These are phyloP conservation scores for Cryptocephalus moraei DNA, from an alignment of 2,888 invertebrate genomes.

Conservation along the genomic window DNA sequence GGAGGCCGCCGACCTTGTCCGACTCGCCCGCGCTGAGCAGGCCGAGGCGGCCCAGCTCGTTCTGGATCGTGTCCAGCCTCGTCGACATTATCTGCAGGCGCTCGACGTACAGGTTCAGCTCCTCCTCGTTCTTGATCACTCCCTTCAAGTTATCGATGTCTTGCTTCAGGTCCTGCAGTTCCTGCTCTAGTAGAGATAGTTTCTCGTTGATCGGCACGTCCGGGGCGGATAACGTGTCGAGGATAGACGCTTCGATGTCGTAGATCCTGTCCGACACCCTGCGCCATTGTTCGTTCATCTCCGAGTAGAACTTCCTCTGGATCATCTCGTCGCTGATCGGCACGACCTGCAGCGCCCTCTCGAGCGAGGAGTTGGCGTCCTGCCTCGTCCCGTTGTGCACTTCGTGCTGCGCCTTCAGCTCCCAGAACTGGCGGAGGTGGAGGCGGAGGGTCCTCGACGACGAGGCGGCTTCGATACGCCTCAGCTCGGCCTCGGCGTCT, in stretches of 20 bases:
- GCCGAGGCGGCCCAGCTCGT: constrained; percentile 67
- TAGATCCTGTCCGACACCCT: constrained; percentile 53
- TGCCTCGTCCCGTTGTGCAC: constrained; percentile 67
- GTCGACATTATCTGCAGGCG: constrained; percentile 66
- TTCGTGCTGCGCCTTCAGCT: constrained; percentile 79
- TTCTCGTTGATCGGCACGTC: constrained; percentile 68
- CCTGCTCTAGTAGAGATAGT: constrained; percentile 62
- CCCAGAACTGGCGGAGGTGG: constrained; percentile 79
- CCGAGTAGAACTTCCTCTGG: constrained; percentile 67
- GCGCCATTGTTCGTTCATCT: constrained; percentile 69
- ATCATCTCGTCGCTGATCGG: constrained; percentile 78
- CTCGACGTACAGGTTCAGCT: constrained; percentile 71
- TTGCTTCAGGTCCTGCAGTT: constrained; percentile 61
- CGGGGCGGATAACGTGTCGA: constrained; percentile 60
- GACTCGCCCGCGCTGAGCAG: constrained; percentile 64
- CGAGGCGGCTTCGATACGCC: constrained; percentile 50
- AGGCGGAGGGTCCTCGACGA: constrained; percentile 61
- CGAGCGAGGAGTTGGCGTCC: constrained; percentile 62
- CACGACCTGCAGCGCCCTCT: constrained; percentile 66
- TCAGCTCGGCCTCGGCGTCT: constrained; percentile 60
- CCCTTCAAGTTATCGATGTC: constrained; percentile 64
- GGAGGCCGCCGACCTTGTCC: constrained; percentile 62
- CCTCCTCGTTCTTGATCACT: constrained; percentile 74
- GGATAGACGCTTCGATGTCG: constrained; percentile 55
- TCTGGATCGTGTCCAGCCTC: constrained; percentile 67